Base-by-base conservation (phyloP, 2,797 vertebrate genomes). In the Ctenopoma kingsleyae region DNA sequence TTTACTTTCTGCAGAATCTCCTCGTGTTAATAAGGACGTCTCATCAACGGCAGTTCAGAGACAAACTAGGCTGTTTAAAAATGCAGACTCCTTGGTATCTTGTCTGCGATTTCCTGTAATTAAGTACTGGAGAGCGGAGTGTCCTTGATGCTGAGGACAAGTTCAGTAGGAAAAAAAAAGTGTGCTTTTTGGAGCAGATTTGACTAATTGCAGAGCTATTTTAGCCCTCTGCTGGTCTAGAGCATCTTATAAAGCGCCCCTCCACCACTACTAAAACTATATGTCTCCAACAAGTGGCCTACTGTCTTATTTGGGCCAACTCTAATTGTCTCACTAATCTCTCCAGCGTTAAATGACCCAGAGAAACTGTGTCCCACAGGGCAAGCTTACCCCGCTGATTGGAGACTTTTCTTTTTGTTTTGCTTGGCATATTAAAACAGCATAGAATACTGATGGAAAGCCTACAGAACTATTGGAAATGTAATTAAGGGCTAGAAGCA, bases 281-380 rank as follows among this genome's bases (percentile, higher is more conserved):
- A 74, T n/a, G 16, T 86, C 71, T 83, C 41, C 78, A 85, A 87
- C 87, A 89, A 78, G 79, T 80, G 80, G 70, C 78, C 76, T 60
- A 71, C 74, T 82, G 76, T 83, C 74, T 66, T 82, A 89, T 90
- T 83, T 86, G 85, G 88, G 86, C 86, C 83, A 85, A 74, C 85
- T 85, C 84, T 93, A 94, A 95, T 94, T 93, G 91, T 89, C 85
- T 83, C 81, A 81, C 89, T 91, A 92, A 93, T 94, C 89, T 94
- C 82, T 71, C 72, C 79, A 73, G 78, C 51, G 71, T 81, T 89
- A 91, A 93, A 93, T 93, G 91, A 91, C 86, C 86, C 85, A 76
- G 68, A 88, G 91, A 91, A 91, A 85, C 86, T 76, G 82, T 43
- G 71, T 88, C 90, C 87, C 76, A 81, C 65, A 36, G 88, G 91